These are phyloP conservation scores for Lepus europaeus DNA, from an alignment of 2,113 vertebrate genomes.

Conservation along the genomic window DNA sequence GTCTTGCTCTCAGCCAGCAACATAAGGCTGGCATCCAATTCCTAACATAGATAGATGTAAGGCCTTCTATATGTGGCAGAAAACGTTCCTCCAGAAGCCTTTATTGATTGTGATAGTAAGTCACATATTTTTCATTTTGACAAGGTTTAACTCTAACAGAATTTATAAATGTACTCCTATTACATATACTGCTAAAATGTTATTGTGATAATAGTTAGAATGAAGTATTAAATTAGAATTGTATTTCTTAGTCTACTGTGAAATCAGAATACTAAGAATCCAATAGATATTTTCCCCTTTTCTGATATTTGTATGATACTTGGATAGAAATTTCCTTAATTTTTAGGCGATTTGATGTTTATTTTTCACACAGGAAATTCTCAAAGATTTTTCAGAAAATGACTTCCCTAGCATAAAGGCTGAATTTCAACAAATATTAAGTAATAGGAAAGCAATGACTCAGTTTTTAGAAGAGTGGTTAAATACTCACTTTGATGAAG, in stretches of 20 bases:
- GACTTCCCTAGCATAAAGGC: slow-evolving; percentile 81
- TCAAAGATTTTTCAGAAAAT: slow-evolving; percentile 84
- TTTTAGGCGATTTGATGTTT: not conserved
- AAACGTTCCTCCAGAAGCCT: not conserved
- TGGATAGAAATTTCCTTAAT: not conserved
- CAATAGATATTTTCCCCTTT: not conserved
- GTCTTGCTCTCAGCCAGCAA: not conserved
- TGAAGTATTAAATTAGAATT: slow-evolving; percentile 28
- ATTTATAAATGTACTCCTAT: not conserved
- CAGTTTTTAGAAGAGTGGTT: slow-evolving; percentile 84
- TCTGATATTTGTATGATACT: slow-evolving; percentile 1
- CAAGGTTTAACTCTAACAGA: not conserved
- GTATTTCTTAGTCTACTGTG: slow-evolving; percentile 19
- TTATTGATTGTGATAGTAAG: not conserved
- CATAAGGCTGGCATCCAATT: not conserved
- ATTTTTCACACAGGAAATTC: slow-evolving; percentile 83
- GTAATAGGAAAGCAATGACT: slow-evolving; percentile 77
- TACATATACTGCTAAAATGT: not conserved
- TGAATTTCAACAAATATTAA: slow-evolving; percentile 82
- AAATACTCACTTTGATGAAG: slow-evolving; percentile 72
- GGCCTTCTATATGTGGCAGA: not conserved
- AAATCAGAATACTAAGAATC: slow-evolving; percentile 1
- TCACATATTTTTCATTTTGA: not conserved
- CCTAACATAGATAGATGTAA: not conserved
- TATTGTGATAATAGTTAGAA: not conserved